Conservation (phyloP, 2,888 invertebrate genomes). For the Lingula anatina region DNA sequence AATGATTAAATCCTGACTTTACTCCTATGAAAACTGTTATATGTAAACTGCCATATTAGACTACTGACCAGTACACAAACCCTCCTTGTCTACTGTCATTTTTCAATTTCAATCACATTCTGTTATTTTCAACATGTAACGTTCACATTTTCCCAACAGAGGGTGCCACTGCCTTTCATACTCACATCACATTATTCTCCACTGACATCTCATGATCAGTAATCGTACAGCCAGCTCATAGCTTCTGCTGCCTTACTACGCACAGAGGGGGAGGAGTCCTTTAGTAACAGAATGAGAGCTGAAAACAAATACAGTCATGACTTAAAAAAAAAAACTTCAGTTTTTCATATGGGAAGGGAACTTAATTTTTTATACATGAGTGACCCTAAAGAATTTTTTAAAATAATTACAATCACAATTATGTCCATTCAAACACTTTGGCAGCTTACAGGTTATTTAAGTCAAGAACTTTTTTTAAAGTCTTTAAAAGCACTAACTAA, state of each 20-base stretch:
- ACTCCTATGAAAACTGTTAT: too few species aligned
- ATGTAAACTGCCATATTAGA: too few species aligned
- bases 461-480: too few species aligned
- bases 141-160: not conserved
- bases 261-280: conserved; percentile 53
- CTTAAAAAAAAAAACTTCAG: not conserved
- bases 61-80: too few species aligned
- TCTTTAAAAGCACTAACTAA: too few species aligned
- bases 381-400: not conserved
- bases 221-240: conserved; percentile 51
- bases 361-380: not conserved
- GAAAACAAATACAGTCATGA: conserved; percentile 24
- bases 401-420: too few species aligned
- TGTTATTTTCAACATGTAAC: not conserved
- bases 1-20: too few species aligned
- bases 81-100: too few species aligned
- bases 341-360: conserved; percentile 1
- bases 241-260: conserved; percentile 54
- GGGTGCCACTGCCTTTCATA: too few species aligned
- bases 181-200: too few species aligned
- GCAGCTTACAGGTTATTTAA: too few species aligned
- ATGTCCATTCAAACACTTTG: not conserved
- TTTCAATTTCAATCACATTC: too few species aligned
- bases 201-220: conserved; percentile 19
- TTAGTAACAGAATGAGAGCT: conserved; percentile 54